Base-by-base conservation (phyloP, 2,113 vertebrate genomes). In the Columbina picui region DNA sequence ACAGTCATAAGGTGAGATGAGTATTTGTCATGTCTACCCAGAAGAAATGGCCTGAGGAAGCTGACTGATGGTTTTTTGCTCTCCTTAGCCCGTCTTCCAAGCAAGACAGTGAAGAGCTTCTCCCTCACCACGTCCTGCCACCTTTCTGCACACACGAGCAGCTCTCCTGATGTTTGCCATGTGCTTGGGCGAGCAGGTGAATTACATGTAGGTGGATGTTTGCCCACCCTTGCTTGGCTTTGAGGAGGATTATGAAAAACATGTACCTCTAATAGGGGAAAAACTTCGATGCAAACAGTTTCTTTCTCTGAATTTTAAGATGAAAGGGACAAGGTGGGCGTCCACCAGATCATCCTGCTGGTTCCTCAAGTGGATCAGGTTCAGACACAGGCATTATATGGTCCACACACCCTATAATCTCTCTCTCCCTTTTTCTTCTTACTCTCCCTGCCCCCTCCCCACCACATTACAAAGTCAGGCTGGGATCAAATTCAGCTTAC, bases 401-500 rank as follows among this genome's bases (percentile, higher is more conserved):
- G 77, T 87, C 59, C 41, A 17, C 57, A 77, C 53, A 64, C 14
- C 32, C 55, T 79, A 63, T 78, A 87, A 76, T 84, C 50, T 57
- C n/a, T 74, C 57, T 88, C 20, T 84, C 70, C 18, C 2, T 43
- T 26, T 32, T 68, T 49, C 45, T 83, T 34, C 84, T 83, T 76
- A 34, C 55, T 67, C 52, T 39, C 41, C 22, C 7, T 55, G 5
- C 14, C 27, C 32, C 27, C 41, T 19, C 26, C 13, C 5, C 47
- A 3, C 49, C 50, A 29, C 55, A 89, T 92, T 82, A 97, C 94
- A 87, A 32, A 92, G 87, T 57, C 91, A 85, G 56, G 5, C 34
- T 36, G 11, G 83, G 93, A 94, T 89, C 88, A 89, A 89, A 96
- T 91, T 97, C 74, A 63, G 78, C 86, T 93, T 70, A 74, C 91